Evolutionary conservation across 2,113 vertebrate genomes (phyloP).

Genomic region (Phocoena sinus): DNA sequence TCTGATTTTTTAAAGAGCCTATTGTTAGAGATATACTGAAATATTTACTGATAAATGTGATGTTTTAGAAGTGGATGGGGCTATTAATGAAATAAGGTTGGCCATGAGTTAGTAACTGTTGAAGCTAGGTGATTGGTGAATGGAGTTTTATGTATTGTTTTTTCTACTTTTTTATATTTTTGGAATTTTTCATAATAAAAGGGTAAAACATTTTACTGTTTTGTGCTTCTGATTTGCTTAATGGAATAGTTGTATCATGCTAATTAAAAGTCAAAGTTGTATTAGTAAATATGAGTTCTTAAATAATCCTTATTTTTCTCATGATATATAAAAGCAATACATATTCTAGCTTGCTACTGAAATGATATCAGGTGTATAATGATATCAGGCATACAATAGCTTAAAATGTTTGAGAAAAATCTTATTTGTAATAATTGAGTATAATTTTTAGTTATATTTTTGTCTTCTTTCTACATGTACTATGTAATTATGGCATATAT

Average conservation of each 20-base stretch:
- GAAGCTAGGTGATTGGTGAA: not conserved
- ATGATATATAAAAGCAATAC: not conserved
- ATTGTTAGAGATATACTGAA: not conserved
- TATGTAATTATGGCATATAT: not conserved
- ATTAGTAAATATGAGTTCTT: not conserved
- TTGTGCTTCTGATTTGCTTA: constrained; percentile 21
- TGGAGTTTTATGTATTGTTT: constrained; percentile 1
- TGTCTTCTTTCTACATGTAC: not conserved
- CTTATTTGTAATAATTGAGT: not conserved
- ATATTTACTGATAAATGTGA: not conserved
- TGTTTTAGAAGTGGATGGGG: not conserved
- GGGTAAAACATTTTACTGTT: not conserved
- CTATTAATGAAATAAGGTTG: not conserved
- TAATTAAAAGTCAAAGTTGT: not conserved
- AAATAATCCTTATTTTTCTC: constrained; percentile 6
- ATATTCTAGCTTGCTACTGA: not conserved
- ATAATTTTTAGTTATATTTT: constrained; percentile 2
- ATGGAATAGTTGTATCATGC: not conserved
- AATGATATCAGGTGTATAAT: not conserved
- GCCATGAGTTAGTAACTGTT: not conserved
- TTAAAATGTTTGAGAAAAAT: not conserved
- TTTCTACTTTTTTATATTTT: not conserved
- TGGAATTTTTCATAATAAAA: not conserved
- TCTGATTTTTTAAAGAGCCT: not conserved
- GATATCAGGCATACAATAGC: not conserved